phyloP scores from a whole-genome alignment of 2,888 invertebrate genomes.

The Drosophila testacea region DNA sequence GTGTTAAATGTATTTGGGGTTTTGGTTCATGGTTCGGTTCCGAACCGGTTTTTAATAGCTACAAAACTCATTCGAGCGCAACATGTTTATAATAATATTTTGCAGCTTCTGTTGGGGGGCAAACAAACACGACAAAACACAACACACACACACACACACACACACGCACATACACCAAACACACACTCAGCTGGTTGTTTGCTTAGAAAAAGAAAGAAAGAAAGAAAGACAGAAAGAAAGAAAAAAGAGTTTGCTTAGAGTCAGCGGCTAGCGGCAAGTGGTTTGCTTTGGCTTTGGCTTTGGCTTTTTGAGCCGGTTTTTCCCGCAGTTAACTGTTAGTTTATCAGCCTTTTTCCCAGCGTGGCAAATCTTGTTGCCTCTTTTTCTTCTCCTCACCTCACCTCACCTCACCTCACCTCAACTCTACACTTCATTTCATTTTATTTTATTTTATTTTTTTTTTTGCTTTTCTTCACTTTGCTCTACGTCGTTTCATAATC shows the following conservation, averaged over 20 bases:
- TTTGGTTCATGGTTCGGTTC: conserved; percentile 59
- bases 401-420: not conserved
- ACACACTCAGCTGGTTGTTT: conserved; percentile 22
- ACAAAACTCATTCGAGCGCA: conserved; percentile 55
- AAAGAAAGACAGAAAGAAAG: conserved; percentile 8
- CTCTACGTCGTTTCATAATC: conserved; percentile 67
- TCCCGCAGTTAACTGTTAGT: conserved; percentile 55
- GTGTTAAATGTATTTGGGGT: conserved; percentile 28
- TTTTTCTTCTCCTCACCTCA: conserved; percentile 18
- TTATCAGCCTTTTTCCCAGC: conserved; percentile 53
- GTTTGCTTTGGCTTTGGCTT: conserved; percentile 43
- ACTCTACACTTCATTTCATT: conserved; percentile 11
- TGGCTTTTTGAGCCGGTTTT: conserved; percentile 67
- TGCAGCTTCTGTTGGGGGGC: conserved; percentile 49
- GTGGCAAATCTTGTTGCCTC: conserved; percentile 47
- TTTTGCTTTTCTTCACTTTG: conserved; percentile 1
- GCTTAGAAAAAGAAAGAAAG: conserved; percentile 32
- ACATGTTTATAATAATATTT: conserved; percentile 63
- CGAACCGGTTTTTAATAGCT: conserved; percentile 54
- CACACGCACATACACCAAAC: not conserved
- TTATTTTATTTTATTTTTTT: conserved; percentile 14
- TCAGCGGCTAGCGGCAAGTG: conserved; percentile 53
- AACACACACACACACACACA: conserved; percentile 6
- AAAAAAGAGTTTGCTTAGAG: conserved; percentile 21
- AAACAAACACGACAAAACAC: conserved; percentile 17